Conservation (phyloP, 2,113 vertebrate species). For the Lasiurus borealis region DNA sequence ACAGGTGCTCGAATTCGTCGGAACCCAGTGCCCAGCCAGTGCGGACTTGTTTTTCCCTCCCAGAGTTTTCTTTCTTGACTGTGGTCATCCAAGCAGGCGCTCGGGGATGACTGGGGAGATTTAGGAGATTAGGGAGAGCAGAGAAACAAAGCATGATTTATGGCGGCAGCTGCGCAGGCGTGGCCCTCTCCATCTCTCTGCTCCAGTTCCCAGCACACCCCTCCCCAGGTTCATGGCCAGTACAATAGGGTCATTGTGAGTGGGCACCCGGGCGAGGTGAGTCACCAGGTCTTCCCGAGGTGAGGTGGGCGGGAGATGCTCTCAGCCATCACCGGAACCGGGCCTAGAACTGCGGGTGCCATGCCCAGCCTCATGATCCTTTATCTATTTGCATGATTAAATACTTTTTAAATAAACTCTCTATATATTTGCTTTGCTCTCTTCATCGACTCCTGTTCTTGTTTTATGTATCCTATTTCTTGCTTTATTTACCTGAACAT, state of each 20-base stretch:
- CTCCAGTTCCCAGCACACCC: neutral
- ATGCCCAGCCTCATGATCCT: neutral
- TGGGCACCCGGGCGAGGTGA: neutral
- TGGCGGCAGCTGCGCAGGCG: neutral
- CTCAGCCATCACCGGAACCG: neutral
- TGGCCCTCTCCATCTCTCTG: neutral
- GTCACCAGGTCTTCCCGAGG: neutral
- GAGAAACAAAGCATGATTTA: slow-evolving; percentile 55
- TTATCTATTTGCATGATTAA: neutral
- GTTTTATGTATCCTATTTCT: neutral
- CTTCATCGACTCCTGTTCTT: neutral
- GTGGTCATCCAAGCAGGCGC: neutral
- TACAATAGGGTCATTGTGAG: slow-evolving; percentile 29
- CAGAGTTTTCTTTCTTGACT: neutral
- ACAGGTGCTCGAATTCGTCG: neutral
- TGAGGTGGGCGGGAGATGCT: neutral
- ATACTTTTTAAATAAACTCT: neutral
- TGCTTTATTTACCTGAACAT: slow-evolving; percentile 28
- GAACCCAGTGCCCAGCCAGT: neutral
- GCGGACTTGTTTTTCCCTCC: slow-evolving; percentile 29
- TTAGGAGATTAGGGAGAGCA: slow-evolving; percentile 8
- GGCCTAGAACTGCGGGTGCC: neutral
- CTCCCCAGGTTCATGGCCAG: neutral
- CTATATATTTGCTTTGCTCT: neutral
- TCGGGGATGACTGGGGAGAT: neutral